Evolutionary conservation across 2,113 vertebrate genomes (phyloP).

Genomic region (Bombycilla garrulus): DNA sequence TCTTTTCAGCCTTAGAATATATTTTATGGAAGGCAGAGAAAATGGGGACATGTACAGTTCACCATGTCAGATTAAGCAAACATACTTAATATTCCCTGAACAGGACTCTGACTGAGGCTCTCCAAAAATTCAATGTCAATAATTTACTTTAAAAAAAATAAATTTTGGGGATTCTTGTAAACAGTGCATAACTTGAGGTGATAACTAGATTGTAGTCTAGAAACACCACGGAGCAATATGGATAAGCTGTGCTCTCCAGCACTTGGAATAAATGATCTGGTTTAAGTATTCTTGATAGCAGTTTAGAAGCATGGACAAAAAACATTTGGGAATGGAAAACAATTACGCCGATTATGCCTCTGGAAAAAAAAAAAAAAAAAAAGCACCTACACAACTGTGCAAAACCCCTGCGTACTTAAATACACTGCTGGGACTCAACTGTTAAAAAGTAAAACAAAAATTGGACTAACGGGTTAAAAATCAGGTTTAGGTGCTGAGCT

Average conservation of each 20-base stretch:
- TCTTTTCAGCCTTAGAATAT: slow-evolving; percentile 9
- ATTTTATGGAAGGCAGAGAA: slow-evolving; percentile 29
- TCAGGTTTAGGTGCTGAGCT: slow-evolving; percentile 62
- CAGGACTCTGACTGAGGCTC: not conserved
- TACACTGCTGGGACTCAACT: not conserved
- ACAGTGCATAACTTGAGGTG: not conserved
- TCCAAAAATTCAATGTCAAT: slow-evolving; percentile 18
- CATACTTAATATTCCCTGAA: slow-evolving; percentile 41
- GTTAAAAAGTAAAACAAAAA: not conserved
- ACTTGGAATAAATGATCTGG: not conserved
- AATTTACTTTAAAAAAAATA: not conserved
- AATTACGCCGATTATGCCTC: not conserved
- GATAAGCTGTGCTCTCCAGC: not conserved
- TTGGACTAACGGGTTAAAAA: slow-evolving; percentile 25
- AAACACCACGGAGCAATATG: slow-evolving; percentile 11
- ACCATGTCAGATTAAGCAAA: slow-evolving; percentile 39
- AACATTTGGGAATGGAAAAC: slow-evolving; percentile 34
- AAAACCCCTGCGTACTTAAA: not conserved
- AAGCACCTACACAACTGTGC: not conserved
- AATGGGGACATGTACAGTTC: not conserved
- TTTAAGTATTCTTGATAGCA: slow-evolving; percentile 36
- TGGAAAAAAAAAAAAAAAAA: slow-evolving; percentile 32
- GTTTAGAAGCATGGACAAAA: slow-evolving; percentile 60
- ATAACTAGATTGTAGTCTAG: slow-evolving; percentile 7
- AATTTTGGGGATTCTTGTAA: slow-evolving; percentile 11